phyloP scores from a whole-genome alignment of 2,113 vertebrate genomes.

The Columba livia region DNA sequence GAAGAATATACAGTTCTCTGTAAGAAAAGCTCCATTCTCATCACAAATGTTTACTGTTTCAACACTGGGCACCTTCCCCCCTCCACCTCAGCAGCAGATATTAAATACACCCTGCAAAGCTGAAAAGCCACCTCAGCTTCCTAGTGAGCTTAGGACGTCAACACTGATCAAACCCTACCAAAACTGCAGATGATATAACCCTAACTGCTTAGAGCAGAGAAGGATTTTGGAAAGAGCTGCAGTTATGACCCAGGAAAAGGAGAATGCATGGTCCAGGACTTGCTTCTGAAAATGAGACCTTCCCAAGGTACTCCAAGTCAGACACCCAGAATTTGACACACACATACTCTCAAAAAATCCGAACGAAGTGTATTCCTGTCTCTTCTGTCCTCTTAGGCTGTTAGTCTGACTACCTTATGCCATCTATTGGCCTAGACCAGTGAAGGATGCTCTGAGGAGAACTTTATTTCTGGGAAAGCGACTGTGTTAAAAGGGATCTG shows the following conservation, averaged over 20 bases:
- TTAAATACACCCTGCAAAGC: neutral
- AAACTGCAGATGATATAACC: neutral
- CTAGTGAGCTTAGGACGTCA: neutral
- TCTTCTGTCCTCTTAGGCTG: neutral
- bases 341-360: neutral
- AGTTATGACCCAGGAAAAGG: neutral
- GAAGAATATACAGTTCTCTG: neutral
- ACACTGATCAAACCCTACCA: neutral
- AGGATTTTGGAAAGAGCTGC: neutral
- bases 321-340: neutral
- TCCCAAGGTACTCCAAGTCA: neutral
- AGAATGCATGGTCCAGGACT: neutral
- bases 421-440: constrained; percentile 53
- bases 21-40: neutral
- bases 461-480: constrained; percentile 48
- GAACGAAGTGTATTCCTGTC: neutral
- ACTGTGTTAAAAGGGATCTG: constrained; percentile 26
- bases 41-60: neutral
- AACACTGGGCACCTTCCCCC: neutral
- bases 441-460: neutral
- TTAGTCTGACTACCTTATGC: constrained; percentile 37
- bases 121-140: neutral
- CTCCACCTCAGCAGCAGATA: neutral
- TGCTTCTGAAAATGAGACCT: neutral
- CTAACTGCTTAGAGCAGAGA: neutral